phyloP scores from a whole-genome alignment of 2,113 vertebrate species.

The Eclectus roratus region DNA sequence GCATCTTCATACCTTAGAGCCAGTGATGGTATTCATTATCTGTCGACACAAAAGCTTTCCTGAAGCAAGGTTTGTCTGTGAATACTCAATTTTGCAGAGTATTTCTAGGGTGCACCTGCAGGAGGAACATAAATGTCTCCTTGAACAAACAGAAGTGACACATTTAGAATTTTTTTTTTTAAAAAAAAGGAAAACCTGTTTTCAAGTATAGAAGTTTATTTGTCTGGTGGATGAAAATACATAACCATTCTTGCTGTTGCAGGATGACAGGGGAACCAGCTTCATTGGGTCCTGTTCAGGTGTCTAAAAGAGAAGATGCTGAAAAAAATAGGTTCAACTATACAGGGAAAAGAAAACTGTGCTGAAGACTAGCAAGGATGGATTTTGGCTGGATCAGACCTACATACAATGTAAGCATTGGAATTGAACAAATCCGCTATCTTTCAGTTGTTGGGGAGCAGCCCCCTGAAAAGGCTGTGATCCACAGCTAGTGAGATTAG shows the following conservation, averaged over 20 bases:
- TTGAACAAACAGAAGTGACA: background rate
- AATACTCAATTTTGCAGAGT: background rate
- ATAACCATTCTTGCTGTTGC: background rate
- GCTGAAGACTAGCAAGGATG: background rate
- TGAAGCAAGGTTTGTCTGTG: background rate
- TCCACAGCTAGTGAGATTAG: background rate
- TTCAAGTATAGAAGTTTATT: background rate
- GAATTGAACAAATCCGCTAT: background rate
- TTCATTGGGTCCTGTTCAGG: background rate
- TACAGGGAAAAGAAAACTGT: background rate
- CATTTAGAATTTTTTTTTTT: background rate
- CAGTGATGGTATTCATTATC: background rate
- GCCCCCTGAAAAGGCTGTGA: background rate
- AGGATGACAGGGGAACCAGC: background rate
- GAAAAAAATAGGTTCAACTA: background rate
- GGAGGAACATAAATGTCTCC: background rate
- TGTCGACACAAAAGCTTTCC: background rate
- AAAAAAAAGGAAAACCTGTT: background rate
- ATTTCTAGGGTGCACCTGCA: background rate
- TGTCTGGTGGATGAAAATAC: background rate
- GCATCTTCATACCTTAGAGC: background rate
- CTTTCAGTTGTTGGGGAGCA: background rate
- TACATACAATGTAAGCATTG: background rate
- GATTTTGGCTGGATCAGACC: background rate
- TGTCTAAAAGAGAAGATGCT: background rate